Evolutionary conservation across 2,113 vertebrate genomes (phyloP).

Genomic region (Eolophus roseicapilla): DNA sequence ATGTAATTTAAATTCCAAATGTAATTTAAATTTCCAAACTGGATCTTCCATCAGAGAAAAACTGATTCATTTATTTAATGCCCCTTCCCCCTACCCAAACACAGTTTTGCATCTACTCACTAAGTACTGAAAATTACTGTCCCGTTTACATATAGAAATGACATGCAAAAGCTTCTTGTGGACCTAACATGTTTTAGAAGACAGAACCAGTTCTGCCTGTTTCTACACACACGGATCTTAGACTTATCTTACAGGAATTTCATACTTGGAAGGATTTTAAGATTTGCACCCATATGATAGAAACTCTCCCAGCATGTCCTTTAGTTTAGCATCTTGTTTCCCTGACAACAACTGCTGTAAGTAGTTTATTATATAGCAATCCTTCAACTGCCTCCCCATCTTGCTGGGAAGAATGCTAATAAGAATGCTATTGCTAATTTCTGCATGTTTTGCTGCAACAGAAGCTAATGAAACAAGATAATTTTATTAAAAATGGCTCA

Average conservation of each 20-base stretch:
- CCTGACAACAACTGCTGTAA: background rate
- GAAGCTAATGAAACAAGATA: background rate
- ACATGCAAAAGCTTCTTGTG: background rate
- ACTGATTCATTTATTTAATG: background rate
- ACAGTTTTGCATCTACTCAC: background rate
- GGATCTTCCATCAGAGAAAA: background rate
- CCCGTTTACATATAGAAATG: background rate
- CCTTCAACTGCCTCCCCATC: background rate
- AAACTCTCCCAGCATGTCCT: background rate
- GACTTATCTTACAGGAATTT: background rate
- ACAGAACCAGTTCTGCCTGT: background rate
- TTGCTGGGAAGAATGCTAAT: background rate
- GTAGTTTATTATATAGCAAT: background rate
- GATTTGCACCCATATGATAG: background rate
- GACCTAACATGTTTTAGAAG: background rate
- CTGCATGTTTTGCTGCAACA: background rate
- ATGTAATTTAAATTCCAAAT: background rate
- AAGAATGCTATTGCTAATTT: background rate
- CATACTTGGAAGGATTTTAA: background rate
- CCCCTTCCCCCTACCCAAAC: background rate
- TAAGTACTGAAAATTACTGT: background rate
- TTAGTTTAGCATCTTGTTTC: background rate
- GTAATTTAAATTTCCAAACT: background rate
- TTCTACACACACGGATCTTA: background rate
- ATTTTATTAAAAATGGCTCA: background rate